Conservation (phyloP, 2,113 vertebrate species). For the Tragulus kanchil region DNA sequence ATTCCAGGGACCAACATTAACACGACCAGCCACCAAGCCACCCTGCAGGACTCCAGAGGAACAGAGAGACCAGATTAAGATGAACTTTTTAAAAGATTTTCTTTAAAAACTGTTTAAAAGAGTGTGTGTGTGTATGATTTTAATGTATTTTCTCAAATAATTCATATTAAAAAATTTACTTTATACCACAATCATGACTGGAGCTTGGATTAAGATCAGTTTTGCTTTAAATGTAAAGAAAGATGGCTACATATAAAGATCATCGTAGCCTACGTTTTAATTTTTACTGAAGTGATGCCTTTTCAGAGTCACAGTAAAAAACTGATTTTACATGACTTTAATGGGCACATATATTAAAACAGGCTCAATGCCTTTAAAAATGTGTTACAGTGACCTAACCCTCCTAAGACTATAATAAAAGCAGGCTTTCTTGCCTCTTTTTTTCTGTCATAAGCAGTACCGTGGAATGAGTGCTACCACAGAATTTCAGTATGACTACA, state of each 20-base stretch:
- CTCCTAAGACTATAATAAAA: not conserved
- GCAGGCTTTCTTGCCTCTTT: not conserved
- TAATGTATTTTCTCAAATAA: slow-evolving; percentile 31
- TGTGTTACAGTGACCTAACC: not conserved
- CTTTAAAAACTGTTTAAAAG: not conserved
- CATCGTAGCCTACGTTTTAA: not conserved
- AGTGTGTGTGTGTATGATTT: not conserved
- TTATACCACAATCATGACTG: not conserved
- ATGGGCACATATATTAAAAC: not conserved
- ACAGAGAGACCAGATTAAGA: slow-evolving; percentile 5
- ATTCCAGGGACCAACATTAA: slow-evolving; percentile 92
- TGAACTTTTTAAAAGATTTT: not conserved
- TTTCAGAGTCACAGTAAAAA: slow-evolving; percentile 40
- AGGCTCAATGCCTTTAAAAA: not conserved
- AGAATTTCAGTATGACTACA: not conserved
- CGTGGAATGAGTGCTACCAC: not conserved
- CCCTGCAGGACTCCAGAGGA: slow-evolving; percentile 44
- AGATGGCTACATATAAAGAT: not conserved
- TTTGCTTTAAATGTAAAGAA: slow-evolving; percentile 31
- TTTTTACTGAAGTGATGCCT: slow-evolving; percentile 18
- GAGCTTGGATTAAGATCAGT: not conserved
- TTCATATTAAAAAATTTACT: not conserved
- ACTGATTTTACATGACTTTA: not conserved
- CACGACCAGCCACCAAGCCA: slow-evolving; percentile 74
- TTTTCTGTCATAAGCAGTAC: not conserved